phyloP scores from a whole-genome alignment of 2,797 vertebrate genomes.

The Enteromius trimaculatus region DNA sequence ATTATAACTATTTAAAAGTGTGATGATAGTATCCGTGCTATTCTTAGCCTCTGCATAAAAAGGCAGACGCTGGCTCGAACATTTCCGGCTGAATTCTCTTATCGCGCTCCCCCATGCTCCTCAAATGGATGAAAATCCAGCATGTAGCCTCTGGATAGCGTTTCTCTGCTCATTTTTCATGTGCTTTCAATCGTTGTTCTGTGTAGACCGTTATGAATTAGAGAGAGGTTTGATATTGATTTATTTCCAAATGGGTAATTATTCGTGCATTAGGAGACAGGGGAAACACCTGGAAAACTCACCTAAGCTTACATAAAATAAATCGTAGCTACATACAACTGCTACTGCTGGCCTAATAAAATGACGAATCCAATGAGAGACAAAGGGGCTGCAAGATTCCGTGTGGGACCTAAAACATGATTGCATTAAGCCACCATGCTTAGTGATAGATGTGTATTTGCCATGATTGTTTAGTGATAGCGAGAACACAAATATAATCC shows the following conservation, averaged over 20 bases:
- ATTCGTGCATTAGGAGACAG: slow-evolving; percentile 63
- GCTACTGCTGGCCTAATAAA: slow-evolving; percentile 34
- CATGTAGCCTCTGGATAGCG: slow-evolving; percentile 65
- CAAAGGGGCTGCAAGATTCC: background rate
- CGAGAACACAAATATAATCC: background rate
- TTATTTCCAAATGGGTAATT: slow-evolving; percentile 72
- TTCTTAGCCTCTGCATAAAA: slow-evolving; percentile 63
- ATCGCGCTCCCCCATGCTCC: slow-evolving; percentile 64
- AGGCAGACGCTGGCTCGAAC: slow-evolving; percentile 43
- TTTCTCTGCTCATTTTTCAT: slow-evolving; percentile 71
- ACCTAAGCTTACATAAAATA: slow-evolving; percentile 38
- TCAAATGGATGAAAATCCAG: slow-evolving; percentile 53
- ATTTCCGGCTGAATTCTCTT: slow-evolving; percentile 66
- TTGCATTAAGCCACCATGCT: background rate
- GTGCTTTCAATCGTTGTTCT: slow-evolving; percentile 66
- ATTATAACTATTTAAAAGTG: slow-evolving; percentile 60
- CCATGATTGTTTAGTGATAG: background rate
- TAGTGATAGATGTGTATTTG: background rate
- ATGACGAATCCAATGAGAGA: slow-evolving; percentile 33
- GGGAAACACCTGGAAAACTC: slow-evolving; percentile 59
- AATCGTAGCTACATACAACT: slow-evolving; percentile 24
- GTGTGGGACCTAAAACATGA: background rate
- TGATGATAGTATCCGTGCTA: slow-evolving; percentile 59
- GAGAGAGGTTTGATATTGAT: slow-evolving; percentile 69
- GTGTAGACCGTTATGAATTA: slow-evolving; percentile 73